Conservation (phyloP, 1,140 invertebrate genomes). For the Papilio helenus region DNA sequence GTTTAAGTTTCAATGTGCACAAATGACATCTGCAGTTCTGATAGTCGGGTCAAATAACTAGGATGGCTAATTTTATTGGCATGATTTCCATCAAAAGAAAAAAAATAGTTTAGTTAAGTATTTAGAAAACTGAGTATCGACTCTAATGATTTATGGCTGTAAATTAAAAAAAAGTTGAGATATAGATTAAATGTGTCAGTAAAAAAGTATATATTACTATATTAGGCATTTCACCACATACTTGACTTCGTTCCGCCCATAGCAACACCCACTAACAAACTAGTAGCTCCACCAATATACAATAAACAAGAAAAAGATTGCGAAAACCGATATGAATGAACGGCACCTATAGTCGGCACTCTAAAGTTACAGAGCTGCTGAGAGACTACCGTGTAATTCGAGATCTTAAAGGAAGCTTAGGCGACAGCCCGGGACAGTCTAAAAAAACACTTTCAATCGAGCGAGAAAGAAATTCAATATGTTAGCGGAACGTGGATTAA, state of each 20-base stretch:
- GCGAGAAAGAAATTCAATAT: slow-evolving; percentile 79
- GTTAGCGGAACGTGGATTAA: slow-evolving; percentile 74
- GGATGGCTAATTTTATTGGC: not conserved
- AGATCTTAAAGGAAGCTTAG: slow-evolving; percentile 72
- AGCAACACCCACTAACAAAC: slow-evolving; percentile 57
- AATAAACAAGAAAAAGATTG: slow-evolving; percentile 52
- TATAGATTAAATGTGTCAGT: not conserved
- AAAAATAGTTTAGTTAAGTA: no score
- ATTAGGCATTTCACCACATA: slow-evolving; percentile 45
- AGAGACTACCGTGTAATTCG: slow-evolving; percentile 77
- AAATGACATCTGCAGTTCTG: not conserved
- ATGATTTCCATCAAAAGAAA: no score
- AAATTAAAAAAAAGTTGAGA: not conserved
- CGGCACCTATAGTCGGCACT: slow-evolving; percentile 55
- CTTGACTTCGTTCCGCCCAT: slow-evolving; percentile 61
- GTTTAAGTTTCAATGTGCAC: slow-evolving; percentile 32
- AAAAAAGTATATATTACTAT: not conserved
- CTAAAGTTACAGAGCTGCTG: slow-evolving; percentile 64
- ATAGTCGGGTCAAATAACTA: not conserved
- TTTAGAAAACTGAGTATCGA: no score
- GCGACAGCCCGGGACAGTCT: slow-evolving; percentile 72
- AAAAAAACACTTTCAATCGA: slow-evolving; percentile 75
- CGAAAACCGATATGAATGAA: slow-evolving; percentile 65
- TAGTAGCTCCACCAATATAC: slow-evolving; percentile 43
- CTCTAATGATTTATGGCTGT: no score